These are phyloP conservation scores for Deladenus siricidicola DNA, from an alignment of 2,888 invertebrate genomes.

Conservation along the genomic window DNA sequence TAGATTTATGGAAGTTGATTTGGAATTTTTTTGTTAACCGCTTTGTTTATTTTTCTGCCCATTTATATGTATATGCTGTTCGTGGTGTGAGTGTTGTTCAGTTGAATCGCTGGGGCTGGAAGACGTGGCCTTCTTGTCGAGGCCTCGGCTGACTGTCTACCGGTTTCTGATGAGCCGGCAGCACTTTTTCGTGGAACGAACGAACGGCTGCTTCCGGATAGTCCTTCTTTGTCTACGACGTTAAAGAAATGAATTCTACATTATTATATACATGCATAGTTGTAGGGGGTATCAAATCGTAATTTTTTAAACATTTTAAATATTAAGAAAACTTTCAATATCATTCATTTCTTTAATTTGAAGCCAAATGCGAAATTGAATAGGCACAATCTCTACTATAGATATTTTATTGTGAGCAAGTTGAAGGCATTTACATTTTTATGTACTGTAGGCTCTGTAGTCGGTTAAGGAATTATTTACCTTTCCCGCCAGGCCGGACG, in stretches of 20 bases:
- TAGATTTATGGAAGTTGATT: too few relatives aligned
- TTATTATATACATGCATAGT: too few relatives aligned
- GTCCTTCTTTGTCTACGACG: slow-evolving; percentile 21
- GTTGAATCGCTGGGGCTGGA: background rate
- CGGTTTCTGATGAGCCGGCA: slow-evolving; percentile 2
- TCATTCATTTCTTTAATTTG: background rate
- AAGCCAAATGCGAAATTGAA: too few relatives aligned
- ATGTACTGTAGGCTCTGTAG: background rate
- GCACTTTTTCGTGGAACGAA: slow-evolving; percentile 17
- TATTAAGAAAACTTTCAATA: background rate
- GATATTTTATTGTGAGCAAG: too few relatives aligned
- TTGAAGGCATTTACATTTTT: background rate
- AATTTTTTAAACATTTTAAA: too few relatives aligned
- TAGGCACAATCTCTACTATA: too few relatives aligned
- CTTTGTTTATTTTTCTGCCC: too few relatives aligned
- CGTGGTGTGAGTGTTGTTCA: too few relatives aligned
- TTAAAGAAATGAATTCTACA: too few relatives aligned
- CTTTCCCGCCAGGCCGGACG: background rate
- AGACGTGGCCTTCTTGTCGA: background rate
- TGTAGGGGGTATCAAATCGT: too few relatives aligned
- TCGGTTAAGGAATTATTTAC: background rate
- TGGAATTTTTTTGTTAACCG: too few relatives aligned
- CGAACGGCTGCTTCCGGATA: slow-evolving; percentile 19
- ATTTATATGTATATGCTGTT: too few relatives aligned
- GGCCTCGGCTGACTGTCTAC: background rate